A percentile compares a stretch with the other conserved stretches of the same genome.
phyloP scores from a whole-genome alignment of 2,888 invertebrate species.

The Heliconius cydno region DNA sequence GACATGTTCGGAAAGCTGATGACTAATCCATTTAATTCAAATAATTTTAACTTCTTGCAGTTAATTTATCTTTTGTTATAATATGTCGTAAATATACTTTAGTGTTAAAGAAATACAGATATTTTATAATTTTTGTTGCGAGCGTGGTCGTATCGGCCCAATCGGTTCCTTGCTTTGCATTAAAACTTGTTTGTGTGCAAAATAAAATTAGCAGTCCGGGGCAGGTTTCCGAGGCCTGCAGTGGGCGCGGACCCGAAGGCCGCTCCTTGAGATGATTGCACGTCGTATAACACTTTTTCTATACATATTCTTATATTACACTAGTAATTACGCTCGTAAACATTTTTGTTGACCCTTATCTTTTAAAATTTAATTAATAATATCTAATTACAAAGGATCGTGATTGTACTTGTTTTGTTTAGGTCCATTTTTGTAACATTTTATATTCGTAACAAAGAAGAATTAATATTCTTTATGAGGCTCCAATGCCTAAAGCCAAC shows the following conservation, averaged over 20 bases:
- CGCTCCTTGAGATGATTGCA: conserved; percentile 50
- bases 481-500: conserved; percentile 35
- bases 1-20: conserved; percentile 46
- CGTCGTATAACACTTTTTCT: conserved; percentile 56
- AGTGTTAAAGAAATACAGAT: neutral
- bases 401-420: neutral
- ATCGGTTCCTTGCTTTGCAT: conserved; percentile 49
- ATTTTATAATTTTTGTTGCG: conserved; percentile 17
- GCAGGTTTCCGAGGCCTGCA: conserved; percentile 70
- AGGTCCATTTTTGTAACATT: neutral
- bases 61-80: neutral
- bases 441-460: neutral
- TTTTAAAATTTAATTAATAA: neutral
- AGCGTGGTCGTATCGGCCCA: conserved; percentile 37
- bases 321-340: neutral
- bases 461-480: conserved; percentile 5
- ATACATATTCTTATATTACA: neutral
- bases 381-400: neutral
- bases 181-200: conserved; percentile 73
- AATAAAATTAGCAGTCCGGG: conserved; percentile 71
- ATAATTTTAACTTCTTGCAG: neutral
- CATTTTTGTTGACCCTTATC: neutral
- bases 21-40: conserved; percentile 41
- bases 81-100: neutral
- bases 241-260: conserved; percentile 63